A percentile compares a stretch with the other conserved stretches of the same genome.
phyloP scores from a whole-genome alignment of 2,888 invertebrate genomes.

The Cephalotes varians region DNA sequence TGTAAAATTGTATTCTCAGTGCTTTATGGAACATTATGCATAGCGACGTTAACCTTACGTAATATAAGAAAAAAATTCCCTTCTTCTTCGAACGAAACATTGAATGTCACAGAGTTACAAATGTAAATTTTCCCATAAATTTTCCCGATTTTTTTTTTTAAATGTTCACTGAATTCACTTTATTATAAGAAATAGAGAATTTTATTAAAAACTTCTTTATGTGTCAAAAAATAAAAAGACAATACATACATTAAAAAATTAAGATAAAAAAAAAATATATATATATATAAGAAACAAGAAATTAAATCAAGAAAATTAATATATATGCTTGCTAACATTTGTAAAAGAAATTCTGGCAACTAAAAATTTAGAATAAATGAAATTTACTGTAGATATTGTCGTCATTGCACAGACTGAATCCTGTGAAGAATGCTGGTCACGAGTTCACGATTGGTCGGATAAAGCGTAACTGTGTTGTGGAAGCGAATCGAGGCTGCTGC shows the following conservation, averaged over 20 bases:
- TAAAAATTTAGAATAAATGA: background rate
- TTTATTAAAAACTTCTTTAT: background rate
- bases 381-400: background rate
- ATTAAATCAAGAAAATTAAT: background rate
- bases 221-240: background rate
- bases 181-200: background rate
- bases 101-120: too few species aligned
- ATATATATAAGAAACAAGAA: background rate
- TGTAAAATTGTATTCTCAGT: background rate
- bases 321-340: background rate
- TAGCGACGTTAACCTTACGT: background rate
- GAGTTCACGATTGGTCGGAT: background rate
- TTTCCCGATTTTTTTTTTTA: background rate
- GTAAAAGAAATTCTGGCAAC: background rate
- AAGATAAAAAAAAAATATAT: background rate
- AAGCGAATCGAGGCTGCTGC: background rate
- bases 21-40: background rate
- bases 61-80: background rate
- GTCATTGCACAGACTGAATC: background rate
- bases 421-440: background rate
- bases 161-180: background rate
- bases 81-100: too few species aligned
- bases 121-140: too few species aligned
- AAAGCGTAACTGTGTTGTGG: background rate
- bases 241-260: background rate